Evolutionary conservation across 1,140 invertebrate genomes (phyloP), one percentile per base, ranked within the genome.

Genomic region (Pachyrhynchus sulphureomaculatus): DNA sequence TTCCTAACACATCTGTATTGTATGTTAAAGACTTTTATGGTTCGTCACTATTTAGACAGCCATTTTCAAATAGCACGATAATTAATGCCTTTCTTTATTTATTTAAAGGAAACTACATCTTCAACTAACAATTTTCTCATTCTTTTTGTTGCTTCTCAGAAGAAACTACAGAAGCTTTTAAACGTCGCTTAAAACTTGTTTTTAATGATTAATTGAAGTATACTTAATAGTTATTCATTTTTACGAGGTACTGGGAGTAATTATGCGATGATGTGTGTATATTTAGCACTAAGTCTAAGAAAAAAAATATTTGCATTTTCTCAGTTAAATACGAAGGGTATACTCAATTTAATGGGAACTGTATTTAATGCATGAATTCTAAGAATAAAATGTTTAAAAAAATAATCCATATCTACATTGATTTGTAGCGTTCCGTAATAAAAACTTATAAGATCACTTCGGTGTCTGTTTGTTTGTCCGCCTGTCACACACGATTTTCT

Each of bases 161-260:
- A n/a, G n/a, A n/a, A n/a, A 10, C 45, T 18, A 32, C 23, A 26
- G n/a, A 29, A 56, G 39, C 53, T 56, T 34, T 56, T 56, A 56
- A 56, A 45, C 53, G 53, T 54, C 45, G 17, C 21, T 51, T 54
- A 54, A 54, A 41, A 54, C 51, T 41, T 37, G 51, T 45, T 29
- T 39, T 36, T 56, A 56, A 56, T 26, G 53, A 56, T 56, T 26
- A 41, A 56, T 45, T 56, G 29, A 44, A 44, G 53, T 56, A n/a
- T n/a, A 56, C 24, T 41, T 41, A 56, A 56, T 56, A 56, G 53
- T 56, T 45, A 56, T 56, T 56, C 45, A 56, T 44, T 56, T 56
- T 56, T 56, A 56, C 53, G 15, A 41, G 21, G 53, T 34, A 56
- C 39, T 56, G 29, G 45, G 39, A 45, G 37, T 24, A 56, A 56